Conservation (phyloP, 2,888 invertebrate genomes). For the Drosophila melanosoma region DNA sequence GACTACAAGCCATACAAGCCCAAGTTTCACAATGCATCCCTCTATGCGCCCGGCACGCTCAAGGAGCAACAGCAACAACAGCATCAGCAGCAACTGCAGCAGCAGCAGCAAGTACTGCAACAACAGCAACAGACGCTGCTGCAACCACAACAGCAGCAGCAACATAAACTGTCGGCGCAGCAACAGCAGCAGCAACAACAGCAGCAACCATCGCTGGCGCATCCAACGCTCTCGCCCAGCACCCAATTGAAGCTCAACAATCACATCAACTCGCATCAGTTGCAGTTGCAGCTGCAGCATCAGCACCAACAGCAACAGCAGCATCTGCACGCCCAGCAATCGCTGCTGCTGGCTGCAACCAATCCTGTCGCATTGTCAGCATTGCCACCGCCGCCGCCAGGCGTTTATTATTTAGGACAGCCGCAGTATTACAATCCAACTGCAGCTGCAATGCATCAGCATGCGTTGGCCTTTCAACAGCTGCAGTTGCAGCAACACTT, state of each 20-base stretch:
- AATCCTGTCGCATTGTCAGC: slow-evolving; percentile 48
- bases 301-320: slow-evolving; percentile 72
- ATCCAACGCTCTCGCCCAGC: slow-evolving; percentile 82
- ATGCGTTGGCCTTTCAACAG: slow-evolving; percentile 64
- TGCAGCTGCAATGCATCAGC: slow-evolving; percentile 73
- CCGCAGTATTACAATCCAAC: slow-evolving; percentile 66
- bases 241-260: slow-evolving; percentile 82
- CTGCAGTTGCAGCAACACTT: slow-evolving; percentile 69
- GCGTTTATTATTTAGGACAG: slow-evolving; percentile 76
- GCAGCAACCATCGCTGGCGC: slow-evolving; percentile 53
- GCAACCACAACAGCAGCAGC: slow-evolving; percentile 38
- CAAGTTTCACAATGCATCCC: slow-evolving; percentile 89
- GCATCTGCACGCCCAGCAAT: slow-evolving; percentile 71
- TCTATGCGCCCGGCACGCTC: slow-evolving; percentile 84
- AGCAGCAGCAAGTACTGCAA: slow-evolving; percentile 49
- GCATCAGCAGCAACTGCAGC: slow-evolving; percentile 49
- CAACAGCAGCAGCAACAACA: slow-evolving; percentile 54
- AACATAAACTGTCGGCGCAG: slow-evolving; percentile 55
- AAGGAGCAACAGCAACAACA: slow-evolving; percentile 60
- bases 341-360: slow-evolving; percentile 52
- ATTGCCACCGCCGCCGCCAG: slow-evolving; percentile 43
- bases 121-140: slow-evolving; percentile 43
- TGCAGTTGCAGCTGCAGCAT: slow-evolving; percentile 76
- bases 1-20: slow-evolving; percentile 89
- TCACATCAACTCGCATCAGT: slow-evolving; percentile 82